Evolutionary conservation across 1,140 invertebrate genomes (phyloP).

Genomic region (Magallana angulata): DNA sequence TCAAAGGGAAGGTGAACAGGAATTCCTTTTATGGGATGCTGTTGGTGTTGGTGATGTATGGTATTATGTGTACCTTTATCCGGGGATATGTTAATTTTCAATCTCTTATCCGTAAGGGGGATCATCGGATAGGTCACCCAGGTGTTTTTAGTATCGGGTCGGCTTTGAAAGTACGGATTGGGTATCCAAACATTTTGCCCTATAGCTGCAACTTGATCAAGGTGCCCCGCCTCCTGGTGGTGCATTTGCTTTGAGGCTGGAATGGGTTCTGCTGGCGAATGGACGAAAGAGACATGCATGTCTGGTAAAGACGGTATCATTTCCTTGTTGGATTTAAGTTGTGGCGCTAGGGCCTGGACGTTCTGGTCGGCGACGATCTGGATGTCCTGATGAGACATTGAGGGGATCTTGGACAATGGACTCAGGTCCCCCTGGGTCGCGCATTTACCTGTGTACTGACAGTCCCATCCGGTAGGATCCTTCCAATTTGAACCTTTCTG

Average conservation of each 20-base stretch:
- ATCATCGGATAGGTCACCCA: slow-evolving; percentile 15
- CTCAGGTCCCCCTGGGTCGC: neutral
- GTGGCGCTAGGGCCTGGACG: neutral
- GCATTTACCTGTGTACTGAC: neutral
- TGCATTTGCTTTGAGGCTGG: neutral
- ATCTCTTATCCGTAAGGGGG: neutral
- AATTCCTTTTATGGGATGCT: neutral
- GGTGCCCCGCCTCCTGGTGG: neutral
- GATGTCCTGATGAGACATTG: neutral
- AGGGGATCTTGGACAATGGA: neutral
- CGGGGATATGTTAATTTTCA: neutral
- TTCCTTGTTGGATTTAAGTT: neutral
- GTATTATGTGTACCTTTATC: neutral
- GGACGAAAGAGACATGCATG: neutral
- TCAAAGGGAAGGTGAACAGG: neutral
- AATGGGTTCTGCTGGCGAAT: neutral
- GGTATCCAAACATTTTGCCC: slow-evolving; percentile 17
- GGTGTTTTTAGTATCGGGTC: neutral
- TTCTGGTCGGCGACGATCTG: neutral
- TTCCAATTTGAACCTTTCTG: neutral
- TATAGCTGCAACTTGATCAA: neutral
- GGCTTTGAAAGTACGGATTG: neutral
- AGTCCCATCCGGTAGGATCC: neutral
- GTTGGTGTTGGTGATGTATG: neutral
- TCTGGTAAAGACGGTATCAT: neutral